Base-by-base conservation (phyloP, 2,888 invertebrate species). In the Drosophila emarginata region DNA sequence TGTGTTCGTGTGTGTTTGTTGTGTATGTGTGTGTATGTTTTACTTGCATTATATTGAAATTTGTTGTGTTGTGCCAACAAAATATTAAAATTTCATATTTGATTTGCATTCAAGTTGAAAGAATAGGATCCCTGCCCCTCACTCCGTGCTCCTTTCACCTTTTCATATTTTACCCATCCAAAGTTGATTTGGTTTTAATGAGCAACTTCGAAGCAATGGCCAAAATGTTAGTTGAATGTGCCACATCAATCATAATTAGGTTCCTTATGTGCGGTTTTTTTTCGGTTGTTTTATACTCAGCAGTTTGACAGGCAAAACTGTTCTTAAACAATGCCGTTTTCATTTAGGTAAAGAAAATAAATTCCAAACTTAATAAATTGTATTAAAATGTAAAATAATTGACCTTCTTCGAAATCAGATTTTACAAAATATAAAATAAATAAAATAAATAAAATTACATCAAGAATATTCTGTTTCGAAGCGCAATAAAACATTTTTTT, bases 51-150 rank as follows among this genome's bases (percentile, higher is more conserved):
- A 72, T 87, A 76, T 80, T 69, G 84, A 83, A 89, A 88, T 87
- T 86, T 89, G 81, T 88, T 75, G 85, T 89, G 89, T 89, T 89
- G 89, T 87, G 89, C 89, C 89, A 89, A 89, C 89, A 89, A 76
- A 77, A 81, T 83, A 89, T 89, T 62, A 82, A 83, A 89, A 80
- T 81, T 83, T 89, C 89, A 89, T 89, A 88, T 89, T 83, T 88
- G 78, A 85, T 88, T 85, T 87, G 78, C 81, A 79, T 84, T 75
- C 51, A 54, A 65, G 56, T 52, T 32, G 45, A 58, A 50, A 7
- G 26, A 63, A 61, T 21, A 60, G 23, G 45, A 68, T 52, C 53
- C 61, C 64, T 37, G 51, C 51, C 28, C 50, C 60, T 66, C 23
- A 51, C 57, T 26, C 57, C 66, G 72, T 67, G 66, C 63, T 45